Conservation (phyloP, 2,797 vertebrate genomes). For the Phalanger gymnotis region DNA sequence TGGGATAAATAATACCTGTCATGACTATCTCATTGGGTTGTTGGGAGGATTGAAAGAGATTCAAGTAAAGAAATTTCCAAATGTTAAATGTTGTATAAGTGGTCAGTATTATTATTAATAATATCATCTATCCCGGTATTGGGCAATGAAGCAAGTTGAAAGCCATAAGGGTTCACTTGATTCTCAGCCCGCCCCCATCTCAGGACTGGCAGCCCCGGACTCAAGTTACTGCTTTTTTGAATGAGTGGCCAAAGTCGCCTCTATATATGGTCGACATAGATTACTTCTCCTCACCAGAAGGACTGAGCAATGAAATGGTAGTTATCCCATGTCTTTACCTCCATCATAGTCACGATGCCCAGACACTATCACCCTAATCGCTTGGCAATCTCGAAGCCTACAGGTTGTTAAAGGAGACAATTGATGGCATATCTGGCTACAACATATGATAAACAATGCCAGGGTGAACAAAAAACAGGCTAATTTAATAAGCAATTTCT, state of each 20-base stretch:
- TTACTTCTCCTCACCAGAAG: neutral
- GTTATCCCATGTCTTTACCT: neutral
- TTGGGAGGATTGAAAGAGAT: neutral
- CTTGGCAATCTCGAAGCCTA: slow-evolving; percentile 48
- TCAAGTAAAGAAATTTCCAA: neutral
- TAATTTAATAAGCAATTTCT: slow-evolving; percentile 76
- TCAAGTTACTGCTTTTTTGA: neutral
- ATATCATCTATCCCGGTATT: neutral
- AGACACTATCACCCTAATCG: slow-evolving; percentile 37
- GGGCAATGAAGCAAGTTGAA: neutral
- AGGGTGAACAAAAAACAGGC: slow-evolving; percentile 73
- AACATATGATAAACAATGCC: slow-evolving; percentile 71
- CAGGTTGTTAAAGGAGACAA: slow-evolving; percentile 66
- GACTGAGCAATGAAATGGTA: neutral
- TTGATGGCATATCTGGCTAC: slow-evolving; percentile 68
- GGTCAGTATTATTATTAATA: neutral
- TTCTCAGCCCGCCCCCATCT: neutral
- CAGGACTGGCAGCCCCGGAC: neutral
- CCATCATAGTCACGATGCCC: slow-evolving; percentile 4
- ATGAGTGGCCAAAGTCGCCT: neutral
- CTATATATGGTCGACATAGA: neutral
- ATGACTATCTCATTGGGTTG: neutral
- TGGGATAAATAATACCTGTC: neutral
- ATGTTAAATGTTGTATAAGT: neutral
- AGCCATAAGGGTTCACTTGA: too few species aligned